A percentile compares a stretch with the other conserved stretches of the same genome.
These are phyloP conservation scores for Mycetomoellerius zeteki DNA, from an alignment of 1,140 invertebrate genomes.

Conservation along the genomic window DNA sequence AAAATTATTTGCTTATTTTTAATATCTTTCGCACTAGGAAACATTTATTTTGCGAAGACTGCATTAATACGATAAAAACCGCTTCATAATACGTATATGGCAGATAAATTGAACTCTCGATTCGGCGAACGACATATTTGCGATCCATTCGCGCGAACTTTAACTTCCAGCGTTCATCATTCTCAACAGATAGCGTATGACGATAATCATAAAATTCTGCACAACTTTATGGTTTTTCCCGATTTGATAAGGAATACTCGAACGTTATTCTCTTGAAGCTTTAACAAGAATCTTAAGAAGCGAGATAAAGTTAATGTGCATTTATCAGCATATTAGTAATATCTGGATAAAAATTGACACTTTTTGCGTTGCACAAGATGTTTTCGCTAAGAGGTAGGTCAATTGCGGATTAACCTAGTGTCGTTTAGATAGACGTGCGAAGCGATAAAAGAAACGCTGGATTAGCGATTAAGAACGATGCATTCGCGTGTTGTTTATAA, in stretches of 20 bases:
- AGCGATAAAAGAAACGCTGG: neutral
- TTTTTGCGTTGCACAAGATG: slow-evolving; percentile 3
- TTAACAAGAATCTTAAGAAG: slow-evolving; percentile 13
- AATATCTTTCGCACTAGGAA: neutral
- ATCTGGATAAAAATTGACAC: neutral
- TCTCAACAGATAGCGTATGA: neutral
- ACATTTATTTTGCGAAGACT: neutral
- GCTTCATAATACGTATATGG: neutral
- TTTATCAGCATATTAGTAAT: slow-evolving; percentile 32
- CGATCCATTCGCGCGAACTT: neutral
- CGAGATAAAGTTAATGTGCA: slow-evolving; percentile 35
- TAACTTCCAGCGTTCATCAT: neutral
- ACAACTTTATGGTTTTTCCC: slow-evolving; percentile 5
- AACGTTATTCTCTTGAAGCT: neutral
- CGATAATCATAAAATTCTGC: slow-evolving; percentile 16
- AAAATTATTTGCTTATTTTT: neutral
- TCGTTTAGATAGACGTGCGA: slow-evolving; percentile 20
- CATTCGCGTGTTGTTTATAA: slow-evolving; percentile 4
- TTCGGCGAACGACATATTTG: neutral
- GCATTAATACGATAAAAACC: neutral
- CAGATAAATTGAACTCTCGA: slow-evolving; percentile 4
- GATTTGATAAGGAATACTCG: slow-evolving; percentile 40
- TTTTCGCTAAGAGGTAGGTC: slow-evolving; percentile 34
- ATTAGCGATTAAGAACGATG: neutral
- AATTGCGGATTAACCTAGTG: slow-evolving; percentile 37